phyloP scores from a whole-genome alignment of 92 coral and sea anemone genomes.

The Palythoa grandiflora region DNA sequence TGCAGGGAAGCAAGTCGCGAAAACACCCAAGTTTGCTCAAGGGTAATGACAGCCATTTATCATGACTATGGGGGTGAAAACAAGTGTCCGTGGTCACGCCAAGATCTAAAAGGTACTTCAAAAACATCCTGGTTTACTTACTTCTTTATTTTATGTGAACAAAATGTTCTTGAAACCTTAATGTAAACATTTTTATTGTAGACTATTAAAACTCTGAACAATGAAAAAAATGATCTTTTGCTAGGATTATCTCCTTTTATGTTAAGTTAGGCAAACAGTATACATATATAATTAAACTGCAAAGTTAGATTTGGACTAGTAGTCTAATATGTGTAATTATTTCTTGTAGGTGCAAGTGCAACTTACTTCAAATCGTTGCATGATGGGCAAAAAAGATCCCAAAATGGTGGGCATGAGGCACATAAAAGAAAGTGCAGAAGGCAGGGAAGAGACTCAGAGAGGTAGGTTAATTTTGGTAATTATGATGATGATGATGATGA shows the following conservation, averaged over 20 bases:
- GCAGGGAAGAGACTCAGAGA: slow-evolving; percentile 5
- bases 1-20: slow-evolving; percentile 19
- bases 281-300: background rate
- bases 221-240: no score
- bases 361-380: slow-evolving; percentile 11
- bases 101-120: slow-evolving; percentile 17
- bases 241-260: background rate
- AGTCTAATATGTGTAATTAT: background rate
- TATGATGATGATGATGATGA: no score
- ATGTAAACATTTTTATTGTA: background rate
- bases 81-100: slow-evolving; percentile 16
- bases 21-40: background rate
- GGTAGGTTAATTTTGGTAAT: background rate
- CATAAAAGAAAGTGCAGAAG: slow-evolving; percentile 8
- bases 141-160: background rate
- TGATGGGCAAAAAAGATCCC: background rate
- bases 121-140: background rate
- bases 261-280: background rate
- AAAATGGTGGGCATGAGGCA: background rate
- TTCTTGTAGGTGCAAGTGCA: slow-evolving; percentile 19
- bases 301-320: background rate
- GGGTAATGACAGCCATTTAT: slow-evolving; percentile 12
- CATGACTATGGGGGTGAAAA: slow-evolving; percentile 20
- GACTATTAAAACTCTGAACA: no score
- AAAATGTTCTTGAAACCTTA: slow-evolving; percentile 1